Percentiles rank a stretch among this genome's conserved stretches.
Conservation (phyloP, 1,140 invertebrate genomes). For the Cryptotermes secundus region DNA sequence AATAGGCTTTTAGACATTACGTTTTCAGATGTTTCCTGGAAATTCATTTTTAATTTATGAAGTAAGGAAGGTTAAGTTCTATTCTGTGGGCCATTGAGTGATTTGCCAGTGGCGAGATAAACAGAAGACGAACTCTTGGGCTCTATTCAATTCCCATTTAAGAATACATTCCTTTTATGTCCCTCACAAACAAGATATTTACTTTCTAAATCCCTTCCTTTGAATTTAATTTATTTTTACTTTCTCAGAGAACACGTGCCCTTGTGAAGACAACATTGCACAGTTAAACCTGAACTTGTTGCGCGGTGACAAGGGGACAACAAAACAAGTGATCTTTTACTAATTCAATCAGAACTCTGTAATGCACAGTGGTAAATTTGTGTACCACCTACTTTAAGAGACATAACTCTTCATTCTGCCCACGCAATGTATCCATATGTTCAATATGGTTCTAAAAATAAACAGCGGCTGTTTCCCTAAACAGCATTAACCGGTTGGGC, state of each 20-base stretch:
- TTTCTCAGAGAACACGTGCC: neutral
- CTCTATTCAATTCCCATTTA: neutral
- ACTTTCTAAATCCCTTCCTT: neutral
- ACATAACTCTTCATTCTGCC: too few relatives aligned
- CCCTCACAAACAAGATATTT: neutral
- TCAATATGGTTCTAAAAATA: too few relatives aligned
- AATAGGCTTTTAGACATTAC: neutral
- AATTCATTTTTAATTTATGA: neutral
- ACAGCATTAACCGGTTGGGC: too few relatives aligned
- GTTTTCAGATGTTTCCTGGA: neutral
- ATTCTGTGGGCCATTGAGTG: neutral
- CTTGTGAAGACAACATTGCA: too few relatives aligned
- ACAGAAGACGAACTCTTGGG: neutral
- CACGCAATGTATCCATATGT: too few relatives aligned
- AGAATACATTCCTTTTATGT: neutral
- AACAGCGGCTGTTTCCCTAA: too few relatives aligned
- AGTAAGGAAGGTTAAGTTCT: neutral
- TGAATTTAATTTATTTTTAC: neutral
- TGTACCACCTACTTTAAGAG: too few relatives aligned
- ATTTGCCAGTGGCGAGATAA: neutral
- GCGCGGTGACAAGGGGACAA: too few relatives aligned
- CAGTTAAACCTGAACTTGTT: too few relatives aligned
- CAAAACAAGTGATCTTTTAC: too few relatives aligned
- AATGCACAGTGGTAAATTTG: too few relatives aligned
- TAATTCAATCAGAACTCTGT: too few relatives aligned